These are phyloP conservation scores for Xanthorhoe designata DNA, from an alignment of 2,888 invertebrate genomes.

Conservation along the genomic window DNA sequence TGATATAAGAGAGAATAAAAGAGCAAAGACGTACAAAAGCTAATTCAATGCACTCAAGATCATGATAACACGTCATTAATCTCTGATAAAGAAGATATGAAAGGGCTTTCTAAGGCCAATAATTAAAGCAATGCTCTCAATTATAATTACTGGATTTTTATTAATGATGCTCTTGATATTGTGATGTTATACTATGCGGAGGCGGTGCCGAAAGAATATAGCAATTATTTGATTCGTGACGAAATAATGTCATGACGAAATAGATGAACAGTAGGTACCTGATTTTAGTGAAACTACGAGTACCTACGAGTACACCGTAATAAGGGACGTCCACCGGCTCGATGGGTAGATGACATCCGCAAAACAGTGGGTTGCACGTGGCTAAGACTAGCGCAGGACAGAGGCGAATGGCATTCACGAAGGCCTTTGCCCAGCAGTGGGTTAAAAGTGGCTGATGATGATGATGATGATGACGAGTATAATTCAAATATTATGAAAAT, in stretches of 20 bases:
- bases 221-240: neutral
- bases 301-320: too few relatives aligned
- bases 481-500: too few relatives aligned
- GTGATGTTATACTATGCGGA: constrained; percentile 16
- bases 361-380: too few relatives aligned
- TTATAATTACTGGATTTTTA: constrained; percentile 37
- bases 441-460: too few relatives aligned
- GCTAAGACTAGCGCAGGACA: too few relatives aligned
- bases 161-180: constrained; percentile 28
- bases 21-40: constrained; percentile 15
- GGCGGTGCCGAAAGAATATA: neutral
- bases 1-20: neutral
- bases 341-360: too few relatives aligned
- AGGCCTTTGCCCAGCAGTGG: too few relatives aligned
- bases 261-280: too few relatives aligned
- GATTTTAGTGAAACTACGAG: too few relatives aligned
- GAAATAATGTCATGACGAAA: neutral
- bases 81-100: constrained; percentile 29
- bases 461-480: too few relatives aligned
- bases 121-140: constrained; percentile 25
- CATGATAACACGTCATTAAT: constrained; percentile 29
- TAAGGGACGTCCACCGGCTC: too few relatives aligned
- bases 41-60: constrained; percentile 22
- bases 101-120: constrained; percentile 21
- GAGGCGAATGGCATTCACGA: too few relatives aligned